A percentile compares a stretch with the other conserved stretches of the same genome.
phyloP scores from a whole-genome alignment of 1,140 invertebrate genomes.

The Tribolium castaneum region DNA sequence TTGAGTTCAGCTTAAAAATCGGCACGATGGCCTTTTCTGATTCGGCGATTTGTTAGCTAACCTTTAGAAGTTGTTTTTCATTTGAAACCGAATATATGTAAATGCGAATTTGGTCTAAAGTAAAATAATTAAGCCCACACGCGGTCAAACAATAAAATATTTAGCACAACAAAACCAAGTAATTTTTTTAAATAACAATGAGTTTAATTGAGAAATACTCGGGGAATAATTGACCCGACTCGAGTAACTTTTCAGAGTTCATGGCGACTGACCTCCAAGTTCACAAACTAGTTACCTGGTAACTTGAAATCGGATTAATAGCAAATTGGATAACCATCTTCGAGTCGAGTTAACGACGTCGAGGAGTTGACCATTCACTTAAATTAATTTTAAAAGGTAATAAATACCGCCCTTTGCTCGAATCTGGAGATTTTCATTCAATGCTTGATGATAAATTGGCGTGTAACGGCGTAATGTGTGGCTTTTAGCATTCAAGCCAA shows the following conservation, averaged over 20 bases:
- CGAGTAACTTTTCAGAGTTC: background rate
- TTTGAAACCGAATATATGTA: background rate
- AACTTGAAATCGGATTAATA: conserved; percentile 13
- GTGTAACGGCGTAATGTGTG: conserved; percentile 27
- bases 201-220: background rate
- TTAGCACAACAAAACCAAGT: background rate
- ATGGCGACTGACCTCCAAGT: background rate
- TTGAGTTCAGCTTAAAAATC: background rate
- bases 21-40: no score
- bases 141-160: background rate
- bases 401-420: background rate
- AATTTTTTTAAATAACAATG: background rate
- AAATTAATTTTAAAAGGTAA: background rate
- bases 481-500: conserved; percentile 25
- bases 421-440: conserved; percentile 8
- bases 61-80: no score
- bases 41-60: no score
- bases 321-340: conserved; percentile 10
- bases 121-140: background rate
- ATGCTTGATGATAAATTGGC: conserved; percentile 14
- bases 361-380: background rate
- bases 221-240: background rate
- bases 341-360: background rate
- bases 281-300: conserved; percentile 9
- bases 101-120: background rate